A percentile compares a stretch with the other conserved stretches of the same genome.
Conservation (phyloP, 2,113 vertebrate species). For the Nibea albiflora region DNA sequence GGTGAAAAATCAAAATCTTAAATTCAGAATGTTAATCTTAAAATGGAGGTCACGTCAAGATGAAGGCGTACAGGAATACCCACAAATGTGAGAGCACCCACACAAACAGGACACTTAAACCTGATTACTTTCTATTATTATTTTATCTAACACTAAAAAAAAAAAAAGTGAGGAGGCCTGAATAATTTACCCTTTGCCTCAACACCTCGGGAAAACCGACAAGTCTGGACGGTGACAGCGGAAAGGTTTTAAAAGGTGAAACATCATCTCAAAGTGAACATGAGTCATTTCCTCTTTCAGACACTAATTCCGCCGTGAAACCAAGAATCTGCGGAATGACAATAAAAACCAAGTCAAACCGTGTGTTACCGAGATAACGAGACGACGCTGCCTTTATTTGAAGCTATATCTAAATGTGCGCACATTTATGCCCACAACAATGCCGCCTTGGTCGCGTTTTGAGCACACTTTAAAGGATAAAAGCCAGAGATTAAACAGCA, state of each 20-base stretch:
- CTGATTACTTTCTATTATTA: no score
- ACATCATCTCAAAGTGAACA: constrained; percentile 20
- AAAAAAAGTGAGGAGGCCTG: background rate
- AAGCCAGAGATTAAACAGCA: constrained; percentile 68
- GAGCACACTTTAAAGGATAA: constrained; percentile 19
- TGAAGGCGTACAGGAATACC: background rate
- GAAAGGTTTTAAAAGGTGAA: constrained; percentile 28
- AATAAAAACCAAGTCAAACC: constrained; percentile 46
- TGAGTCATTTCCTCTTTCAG: constrained; percentile 76
- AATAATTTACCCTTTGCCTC: background rate
- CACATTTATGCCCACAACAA: background rate
- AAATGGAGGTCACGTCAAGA: background rate
- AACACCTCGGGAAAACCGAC: background rate
- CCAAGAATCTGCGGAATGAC: constrained; percentile 58
- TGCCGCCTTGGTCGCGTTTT: background rate
- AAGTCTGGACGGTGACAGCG: background rate
- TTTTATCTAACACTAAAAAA: background rate
- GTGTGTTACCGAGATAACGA: background rate
- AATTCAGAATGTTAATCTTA: background rate
- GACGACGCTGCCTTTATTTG: accelerated
- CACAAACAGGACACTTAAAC: background rate
- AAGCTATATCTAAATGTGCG: background rate
- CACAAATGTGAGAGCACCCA: no score
- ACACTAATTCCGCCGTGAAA: constrained; percentile 36
- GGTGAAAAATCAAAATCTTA: background rate